Evolutionary conservation across 2,113 vertebrate genomes (phyloP), one percentile per base, ranked within the genome.

Genomic region (Onychostruthus taczanowskii): DNA sequence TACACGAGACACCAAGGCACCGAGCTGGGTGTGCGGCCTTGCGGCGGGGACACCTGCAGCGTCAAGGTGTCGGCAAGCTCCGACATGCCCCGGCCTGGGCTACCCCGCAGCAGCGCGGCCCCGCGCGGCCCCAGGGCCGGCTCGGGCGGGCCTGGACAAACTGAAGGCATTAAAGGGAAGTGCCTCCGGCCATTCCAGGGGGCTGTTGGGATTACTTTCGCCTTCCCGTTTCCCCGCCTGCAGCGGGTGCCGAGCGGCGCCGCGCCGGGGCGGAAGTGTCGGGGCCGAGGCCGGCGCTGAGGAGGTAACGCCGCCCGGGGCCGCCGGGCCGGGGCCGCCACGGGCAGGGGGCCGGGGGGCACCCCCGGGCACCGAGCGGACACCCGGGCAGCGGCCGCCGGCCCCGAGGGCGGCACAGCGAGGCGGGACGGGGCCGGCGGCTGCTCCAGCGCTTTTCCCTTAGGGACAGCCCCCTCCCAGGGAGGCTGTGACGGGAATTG

Each of bases 211-310:
- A 53, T 62, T 15, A 53, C 21, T 62, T 24, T 61, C 63, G 27
- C 63, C 53, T 44, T 68, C 62, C 73, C 63, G 84, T 86, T 77
- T 68, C 84, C 53, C 53, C 62, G 61, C 82, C 69, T 69, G 82
- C 59, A 66, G 69, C 41, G 55, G 49, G 59, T 8, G 39, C 33
- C n/a, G 49, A 73, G 68, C 47, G 75, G 66, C 4, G 72, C 78
- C 39, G 81, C 82, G 90, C 83, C 77, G 73, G 52, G 83, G 83
- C 90, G 94, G 83, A 90, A 93, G 86, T 52, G 61, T 73, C 53
- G 41, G 58, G 37, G 53, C 52, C 70, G 85, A 74, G 89, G 62
- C 79, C 72, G 62, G 80, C 68, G 74, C 35, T 18, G n/a, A 79
- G 61, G 16, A 94, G 92, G 92, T 90, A 94, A 90, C 8, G 53